Evolutionary conservation across 2,888 invertebrate genomes (phyloP).

Genomic region (Choristoneura rosaceana): DNA sequence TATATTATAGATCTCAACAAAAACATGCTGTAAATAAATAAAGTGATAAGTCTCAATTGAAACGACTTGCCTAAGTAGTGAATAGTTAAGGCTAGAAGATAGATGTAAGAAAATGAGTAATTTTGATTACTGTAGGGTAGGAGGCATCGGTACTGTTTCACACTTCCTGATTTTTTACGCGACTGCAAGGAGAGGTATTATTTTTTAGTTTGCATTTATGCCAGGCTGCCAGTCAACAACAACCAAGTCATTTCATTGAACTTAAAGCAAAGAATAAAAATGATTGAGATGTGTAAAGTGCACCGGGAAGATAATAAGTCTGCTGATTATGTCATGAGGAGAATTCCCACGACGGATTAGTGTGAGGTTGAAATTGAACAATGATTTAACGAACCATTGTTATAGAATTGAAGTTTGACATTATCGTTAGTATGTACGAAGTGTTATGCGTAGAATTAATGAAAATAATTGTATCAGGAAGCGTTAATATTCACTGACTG

Average conservation of each 20-base stretch:
- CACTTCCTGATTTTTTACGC: too few species aligned
- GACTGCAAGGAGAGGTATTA: too few species aligned
- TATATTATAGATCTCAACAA: too few species aligned
- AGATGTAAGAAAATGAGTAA: too few species aligned
- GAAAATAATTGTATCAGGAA: neutral
- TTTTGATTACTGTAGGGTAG: too few species aligned
- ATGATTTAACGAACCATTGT: constrained; percentile 32
- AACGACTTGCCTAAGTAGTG: too few species aligned
- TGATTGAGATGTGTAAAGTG: constrained; percentile 14
- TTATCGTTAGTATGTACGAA: neutral
- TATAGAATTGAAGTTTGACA: constrained; percentile 8
- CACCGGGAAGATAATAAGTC: constrained; percentile 24
- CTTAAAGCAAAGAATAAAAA: neutral
- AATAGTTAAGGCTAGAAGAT: too few species aligned
- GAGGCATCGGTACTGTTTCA: too few species aligned
- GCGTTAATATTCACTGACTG: neutral
- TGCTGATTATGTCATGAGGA: constrained; percentile 34
- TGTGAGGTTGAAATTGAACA: constrained; percentile 20
- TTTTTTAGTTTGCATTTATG: too few species aligned
- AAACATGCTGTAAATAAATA: too few species aligned
- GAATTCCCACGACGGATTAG: constrained; percentile 37
- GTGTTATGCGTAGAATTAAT: neutral
- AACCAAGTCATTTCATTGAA: neutral
- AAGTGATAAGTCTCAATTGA: too few species aligned
- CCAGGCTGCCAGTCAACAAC: too few species aligned